Conservation (phyloP, 2,113 vertebrate genomes). For the Australoheros scitulus region DNA sequence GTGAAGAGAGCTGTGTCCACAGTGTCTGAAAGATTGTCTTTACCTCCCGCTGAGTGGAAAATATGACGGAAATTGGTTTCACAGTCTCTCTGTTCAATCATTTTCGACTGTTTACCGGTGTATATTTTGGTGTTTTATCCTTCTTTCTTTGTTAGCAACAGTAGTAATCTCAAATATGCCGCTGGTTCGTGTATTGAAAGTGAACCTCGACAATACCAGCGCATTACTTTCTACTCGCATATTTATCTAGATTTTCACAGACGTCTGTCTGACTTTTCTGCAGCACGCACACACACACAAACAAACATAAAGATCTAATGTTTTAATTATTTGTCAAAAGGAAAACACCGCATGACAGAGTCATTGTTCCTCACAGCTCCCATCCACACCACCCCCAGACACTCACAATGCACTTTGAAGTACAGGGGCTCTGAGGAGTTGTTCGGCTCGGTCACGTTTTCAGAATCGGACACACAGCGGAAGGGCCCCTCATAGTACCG, state of each 20-base stretch:
- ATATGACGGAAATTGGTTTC: conserved; percentile 38
- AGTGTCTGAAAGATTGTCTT: conserved; percentile 41
- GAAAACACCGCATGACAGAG: conserved; percentile 5
- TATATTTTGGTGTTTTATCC: neutral
- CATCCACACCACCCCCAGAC: neutral
- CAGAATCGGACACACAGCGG: conserved; percentile 69
- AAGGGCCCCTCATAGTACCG: conserved; percentile 58
- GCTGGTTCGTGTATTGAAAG: neutral
- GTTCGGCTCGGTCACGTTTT: conserved; percentile 54
- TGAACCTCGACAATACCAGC: neutral
- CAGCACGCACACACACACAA: neutral
- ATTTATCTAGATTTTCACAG: neutral
- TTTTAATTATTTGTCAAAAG: neutral
- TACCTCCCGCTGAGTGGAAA: conserved; percentile 37
- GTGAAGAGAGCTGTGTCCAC: conserved; percentile 53
- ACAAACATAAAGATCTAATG: neutral
- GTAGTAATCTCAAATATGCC: neutral
- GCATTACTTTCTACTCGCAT: neutral
- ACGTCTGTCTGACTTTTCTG: neutral
- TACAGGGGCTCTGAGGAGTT: conserved; percentile 58
- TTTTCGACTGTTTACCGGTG: neutral
- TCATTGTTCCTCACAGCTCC: conserved; percentile 18
- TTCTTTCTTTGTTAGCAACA: neutral
- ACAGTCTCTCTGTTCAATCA: conserved; percentile 1
- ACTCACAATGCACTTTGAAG: conserved; percentile 81